Evolutionary conservation across 2,113 vertebrate species (phyloP), one percentile per base, ranked within the genome.

Genomic region (Hucho hucho): DNA sequence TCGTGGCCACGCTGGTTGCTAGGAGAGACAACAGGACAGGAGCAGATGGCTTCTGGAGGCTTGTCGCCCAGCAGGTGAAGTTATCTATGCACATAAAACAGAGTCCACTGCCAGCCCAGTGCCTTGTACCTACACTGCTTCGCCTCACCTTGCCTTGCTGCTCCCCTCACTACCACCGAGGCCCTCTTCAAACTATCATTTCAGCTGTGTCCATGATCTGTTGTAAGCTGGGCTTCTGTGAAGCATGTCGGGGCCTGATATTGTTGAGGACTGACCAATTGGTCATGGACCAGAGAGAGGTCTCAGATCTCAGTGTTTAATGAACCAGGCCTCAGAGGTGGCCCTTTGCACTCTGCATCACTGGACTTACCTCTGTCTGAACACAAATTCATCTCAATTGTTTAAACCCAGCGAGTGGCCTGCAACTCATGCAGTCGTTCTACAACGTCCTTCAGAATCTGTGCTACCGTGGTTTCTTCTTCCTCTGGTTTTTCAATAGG

Each of bases 31-130:
- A 69, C 78, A 82, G 73, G 80, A 81, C 79, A 81, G 82, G 84
- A 89, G 81, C 91, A 93, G 92, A 93, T 92, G 90, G 91, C 82
- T 86, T 75, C 83, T 85, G 83, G 84, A 86, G 85, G 77, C 84
- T 84, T 78, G 81, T 86, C 81, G 80, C 89, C 83, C 89, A 91
- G 91, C 88, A 91, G 92, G 91, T 88, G 89, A 86, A 87, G 84
- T 76, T 73, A 85, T 76, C 80, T 78, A 87, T 81, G 72, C 75
- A 65, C 79, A 78, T 74, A 49, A 74, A 24, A 71, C 73, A 79
- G 75, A 79, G 72, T 69, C 83, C 82, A 84, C 84, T 82, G 81
- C 73, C 83, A 64, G 81, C n/a, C 13, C 29, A 47, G 53, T 72
- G 69, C 61, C 13, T 32, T 47, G n/a, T 59, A 49, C 47, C 53